These are phyloP conservation scores for Sphaerophoria taeniata DNA, from an alignment of 2,888 invertebrate genomes.

Conservation along the genomic window DNA sequence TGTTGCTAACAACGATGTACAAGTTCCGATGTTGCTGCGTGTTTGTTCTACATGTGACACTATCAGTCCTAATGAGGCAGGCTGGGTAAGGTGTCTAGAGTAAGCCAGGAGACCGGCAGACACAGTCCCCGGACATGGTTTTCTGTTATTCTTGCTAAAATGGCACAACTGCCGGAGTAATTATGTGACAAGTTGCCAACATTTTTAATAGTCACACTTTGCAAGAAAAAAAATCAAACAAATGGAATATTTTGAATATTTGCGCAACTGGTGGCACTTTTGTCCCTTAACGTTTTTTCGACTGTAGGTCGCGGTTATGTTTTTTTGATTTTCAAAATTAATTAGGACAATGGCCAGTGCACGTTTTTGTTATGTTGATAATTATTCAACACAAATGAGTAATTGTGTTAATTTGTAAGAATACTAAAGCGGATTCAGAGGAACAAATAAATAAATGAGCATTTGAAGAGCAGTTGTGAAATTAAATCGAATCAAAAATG, in stretches of 20 bases:
- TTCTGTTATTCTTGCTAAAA: constrained; percentile 9
- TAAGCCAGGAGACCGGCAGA: constrained; percentile 33
- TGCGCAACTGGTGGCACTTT: constrained; percentile 62
- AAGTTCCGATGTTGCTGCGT: constrained; percentile 28
- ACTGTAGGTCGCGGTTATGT: neutral
- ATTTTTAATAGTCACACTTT: constrained; percentile 47
- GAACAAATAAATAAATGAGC: constrained; percentile 39
- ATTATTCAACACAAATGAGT: constrained; percentile 61
- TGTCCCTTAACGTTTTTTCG: neutral
- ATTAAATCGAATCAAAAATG: constrained; percentile 9
- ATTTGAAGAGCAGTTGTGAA: constrained; percentile 58
- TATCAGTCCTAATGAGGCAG: constrained; percentile 59
- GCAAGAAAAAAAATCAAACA: neutral
- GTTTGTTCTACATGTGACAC: constrained; percentile 53
- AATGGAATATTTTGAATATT: constrained; percentile 34
- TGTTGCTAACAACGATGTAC: constrained; percentile 1
- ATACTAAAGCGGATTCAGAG: constrained; percentile 22
- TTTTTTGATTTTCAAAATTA: constrained; percentile 49
- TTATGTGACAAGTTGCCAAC: constrained; percentile 61
- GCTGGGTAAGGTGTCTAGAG: constrained; percentile 29
- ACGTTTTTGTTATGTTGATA: constrained; percentile 64
- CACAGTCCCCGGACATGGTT: constrained; percentile 37
- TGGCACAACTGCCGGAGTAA: constrained; percentile 53
- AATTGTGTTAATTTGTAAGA: constrained; percentile 58
- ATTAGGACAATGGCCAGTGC: constrained; percentile 69